These are phyloP conservation scores for Lithophane ornitopus DNA, from an alignment of 2,888 invertebrate species.

Conservation along the genomic window DNA sequence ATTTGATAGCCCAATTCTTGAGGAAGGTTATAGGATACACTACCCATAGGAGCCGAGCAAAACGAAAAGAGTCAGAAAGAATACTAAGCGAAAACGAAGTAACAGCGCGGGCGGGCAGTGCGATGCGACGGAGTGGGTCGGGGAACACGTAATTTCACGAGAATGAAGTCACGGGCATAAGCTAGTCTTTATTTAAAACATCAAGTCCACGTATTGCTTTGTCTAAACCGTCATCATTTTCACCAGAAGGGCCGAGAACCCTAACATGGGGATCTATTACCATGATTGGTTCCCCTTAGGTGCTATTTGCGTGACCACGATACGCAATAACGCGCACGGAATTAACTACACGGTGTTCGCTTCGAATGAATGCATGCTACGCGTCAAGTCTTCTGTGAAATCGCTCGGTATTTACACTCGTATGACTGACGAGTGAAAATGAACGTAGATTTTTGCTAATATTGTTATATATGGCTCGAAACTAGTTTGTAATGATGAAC, in stretches of 20 bases:
- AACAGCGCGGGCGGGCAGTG: too few species aligned
- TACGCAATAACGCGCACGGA: conserved; percentile 38
- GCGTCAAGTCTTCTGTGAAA: conserved; percentile 57
- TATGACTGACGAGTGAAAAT: conserved; percentile 16
- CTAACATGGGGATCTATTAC: neutral
- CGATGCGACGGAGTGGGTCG: too few species aligned
- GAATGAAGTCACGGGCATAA: too few species aligned
- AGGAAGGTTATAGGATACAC: too few species aligned
- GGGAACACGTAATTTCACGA: too few species aligned
- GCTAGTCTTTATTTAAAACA: too few species aligned
- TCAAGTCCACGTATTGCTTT: neutral
- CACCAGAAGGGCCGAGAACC: neutral
- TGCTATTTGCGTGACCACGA: conserved; percentile 34
- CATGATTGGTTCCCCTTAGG: conserved; percentile 17
- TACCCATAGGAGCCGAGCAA: too few species aligned
- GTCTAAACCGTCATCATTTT: neutral
- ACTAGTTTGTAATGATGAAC: neutral
- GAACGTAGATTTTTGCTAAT: conserved; percentile 2
- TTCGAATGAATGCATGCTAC: conserved; percentile 46
- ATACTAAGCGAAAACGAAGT: too few species aligned
- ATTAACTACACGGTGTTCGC: conserved; percentile 36
- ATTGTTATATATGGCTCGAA: neutral
- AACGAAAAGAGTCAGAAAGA: too few species aligned
- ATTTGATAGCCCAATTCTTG: too few species aligned
- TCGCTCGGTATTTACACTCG: conserved; percentile 34